Evolutionary conservation across 1,140 invertebrate species (phyloP).

Genomic region (Portunus trituberculatus): DNA sequence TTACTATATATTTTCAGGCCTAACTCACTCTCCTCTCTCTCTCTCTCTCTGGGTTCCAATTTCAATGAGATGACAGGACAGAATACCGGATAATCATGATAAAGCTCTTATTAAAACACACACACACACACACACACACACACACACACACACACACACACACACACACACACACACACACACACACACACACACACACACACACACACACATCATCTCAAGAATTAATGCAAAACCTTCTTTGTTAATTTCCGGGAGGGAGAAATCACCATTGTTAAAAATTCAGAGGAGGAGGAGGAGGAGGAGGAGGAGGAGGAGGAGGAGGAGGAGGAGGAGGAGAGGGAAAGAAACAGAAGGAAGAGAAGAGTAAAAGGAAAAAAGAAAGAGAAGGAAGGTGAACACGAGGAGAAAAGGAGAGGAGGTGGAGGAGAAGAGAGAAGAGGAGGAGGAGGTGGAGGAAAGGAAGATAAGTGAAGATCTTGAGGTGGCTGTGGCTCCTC

Average conservation of each 20-base stretch:
- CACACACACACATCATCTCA: too few species aligned
- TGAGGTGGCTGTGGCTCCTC: too few species aligned
- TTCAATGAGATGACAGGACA: background rate
- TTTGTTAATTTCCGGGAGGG: background rate
- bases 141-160: conserved; percentile 2
- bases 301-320: background rate
- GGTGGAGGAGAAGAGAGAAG: too few species aligned
- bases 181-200: too few species aligned
- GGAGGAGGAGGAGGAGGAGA: background rate
- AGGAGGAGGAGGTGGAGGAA: too few species aligned
- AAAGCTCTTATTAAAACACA: background rate
- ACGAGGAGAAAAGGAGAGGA: too few species aligned
- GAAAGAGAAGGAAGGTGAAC: too few species aligned
- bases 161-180: too few species aligned
- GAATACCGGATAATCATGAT: background rate
- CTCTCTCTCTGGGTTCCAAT: conserved; percentile 32
- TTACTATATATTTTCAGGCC: too few species aligned
- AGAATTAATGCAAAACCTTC: too few species aligned
- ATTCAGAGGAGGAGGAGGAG: background rate
- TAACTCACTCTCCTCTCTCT: background rate
- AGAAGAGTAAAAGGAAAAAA: background rate
- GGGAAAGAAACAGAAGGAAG: background rate
- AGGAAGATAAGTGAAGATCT: too few species aligned
- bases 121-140: conserved; percentile 13
- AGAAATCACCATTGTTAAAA: background rate